These are phyloP conservation scores for Lamprotornis superbus DNA, from an alignment of 2,113 vertebrate species.

Conservation along the genomic window DNA sequence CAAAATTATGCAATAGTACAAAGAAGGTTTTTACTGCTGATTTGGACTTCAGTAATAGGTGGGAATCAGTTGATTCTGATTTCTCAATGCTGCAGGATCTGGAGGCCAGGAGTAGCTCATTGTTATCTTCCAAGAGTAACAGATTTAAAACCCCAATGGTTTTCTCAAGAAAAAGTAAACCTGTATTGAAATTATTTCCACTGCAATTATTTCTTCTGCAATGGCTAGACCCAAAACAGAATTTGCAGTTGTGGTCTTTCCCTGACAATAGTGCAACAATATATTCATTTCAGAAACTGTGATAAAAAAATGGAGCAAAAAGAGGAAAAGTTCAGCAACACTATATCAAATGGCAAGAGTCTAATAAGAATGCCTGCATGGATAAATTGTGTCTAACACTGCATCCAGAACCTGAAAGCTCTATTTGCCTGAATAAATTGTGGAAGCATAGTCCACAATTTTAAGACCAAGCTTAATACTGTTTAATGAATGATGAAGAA, in stretches of 20 bases:
- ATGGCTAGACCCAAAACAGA: background rate
- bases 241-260: background rate
- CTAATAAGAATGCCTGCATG: background rate
- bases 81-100: background rate
- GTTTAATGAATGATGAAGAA: slow-evolving; percentile 6
- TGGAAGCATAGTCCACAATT: background rate
- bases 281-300: background rate
- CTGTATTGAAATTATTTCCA: background rate
- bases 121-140: background rate
- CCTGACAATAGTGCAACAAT: background rate
- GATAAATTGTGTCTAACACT: background rate
- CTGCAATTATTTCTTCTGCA: background rate
- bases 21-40: background rate
- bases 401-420: background rate
- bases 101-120: background rate
- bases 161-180: background rate
- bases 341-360: background rate
- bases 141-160: fast-evolving
- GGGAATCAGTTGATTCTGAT: background rate
- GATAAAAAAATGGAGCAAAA: background rate
- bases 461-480: background rate
- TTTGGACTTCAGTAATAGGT: background rate
- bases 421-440: background rate
- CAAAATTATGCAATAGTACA: background rate
- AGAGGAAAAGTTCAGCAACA: background rate